A percentile compares a stretch with the other conserved stretches of the same genome.
Conservation (phyloP, 2,888 invertebrate genomes). For the Megalurothrips usitatus region DNA sequence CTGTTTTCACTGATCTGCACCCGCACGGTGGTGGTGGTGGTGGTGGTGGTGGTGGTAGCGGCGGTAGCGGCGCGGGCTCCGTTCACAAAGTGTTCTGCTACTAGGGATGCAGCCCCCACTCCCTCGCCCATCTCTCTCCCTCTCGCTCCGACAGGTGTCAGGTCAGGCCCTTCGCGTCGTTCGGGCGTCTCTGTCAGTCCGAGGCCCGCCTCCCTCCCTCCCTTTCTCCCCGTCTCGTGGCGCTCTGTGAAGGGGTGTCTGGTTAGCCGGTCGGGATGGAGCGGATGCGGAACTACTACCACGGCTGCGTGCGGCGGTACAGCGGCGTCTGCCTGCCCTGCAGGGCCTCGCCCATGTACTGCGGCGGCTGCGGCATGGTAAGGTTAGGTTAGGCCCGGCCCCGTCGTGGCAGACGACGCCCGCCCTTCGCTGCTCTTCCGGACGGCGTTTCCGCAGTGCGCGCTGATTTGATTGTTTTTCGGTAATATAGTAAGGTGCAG, state of each 20-base stretch:
- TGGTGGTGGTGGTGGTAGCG: not conserved
- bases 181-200: not conserved
- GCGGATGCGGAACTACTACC: not conserved
- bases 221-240: too few species aligned
- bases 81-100: not conserved
- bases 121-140: not conserved
- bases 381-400: too few species aligned
- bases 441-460: too few species aligned
- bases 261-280: not conserved
- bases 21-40: not conserved
- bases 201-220: too few species aligned
- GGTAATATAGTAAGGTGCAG: too few species aligned
- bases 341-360: not conserved
- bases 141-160: not conserved
- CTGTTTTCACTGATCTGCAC: not conserved
- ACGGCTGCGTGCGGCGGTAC: not conserved
- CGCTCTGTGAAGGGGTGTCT: not conserved
- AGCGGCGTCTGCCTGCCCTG: not conserved
- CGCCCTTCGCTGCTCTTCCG: too few species aligned
- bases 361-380: conserved; percentile 5
- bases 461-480: too few species aligned
- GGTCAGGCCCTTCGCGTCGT: not conserved
- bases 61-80: too few species aligned
- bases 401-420: too few species aligned
- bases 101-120: not conserved